phyloP scores from a whole-genome alignment of 1,140 invertebrate species.

The Holotrichia oblita region DNA sequence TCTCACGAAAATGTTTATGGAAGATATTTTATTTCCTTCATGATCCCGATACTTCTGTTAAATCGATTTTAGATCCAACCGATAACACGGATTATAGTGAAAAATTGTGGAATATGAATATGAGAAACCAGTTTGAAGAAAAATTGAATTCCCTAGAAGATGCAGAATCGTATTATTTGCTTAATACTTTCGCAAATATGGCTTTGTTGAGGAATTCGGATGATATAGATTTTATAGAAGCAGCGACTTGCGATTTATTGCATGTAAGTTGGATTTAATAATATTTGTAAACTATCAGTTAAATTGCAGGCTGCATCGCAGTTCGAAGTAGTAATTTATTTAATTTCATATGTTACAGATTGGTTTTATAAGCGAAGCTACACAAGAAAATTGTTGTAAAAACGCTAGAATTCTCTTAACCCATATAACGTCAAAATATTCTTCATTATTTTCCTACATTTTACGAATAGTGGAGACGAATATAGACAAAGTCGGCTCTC shows the following conservation, averaged over 20 bases:
- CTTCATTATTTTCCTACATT: constrained; percentile 75
- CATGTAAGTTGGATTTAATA: constrained; percentile 61
- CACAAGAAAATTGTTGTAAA: constrained; percentile 80
- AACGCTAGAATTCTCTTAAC: constrained; percentile 76
- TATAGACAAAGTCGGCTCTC: constrained; percentile 70
- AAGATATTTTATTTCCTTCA: constrained; percentile 74
- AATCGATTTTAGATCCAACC: constrained; percentile 52
- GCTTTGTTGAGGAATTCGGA: constrained; percentile 69
- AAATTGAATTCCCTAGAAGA: constrained; percentile 70
- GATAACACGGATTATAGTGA: constrained; percentile 60
- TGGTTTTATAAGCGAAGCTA: constrained; percentile 76
- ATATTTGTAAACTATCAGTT: not conserved
- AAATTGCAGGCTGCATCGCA: too few relatives aligned
- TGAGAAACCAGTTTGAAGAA: constrained; percentile 68
- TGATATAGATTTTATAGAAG: constrained; percentile 75
- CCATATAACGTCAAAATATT: constrained; percentile 76
- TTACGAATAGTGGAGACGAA: constrained; percentile 71
- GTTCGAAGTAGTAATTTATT: constrained; percentile 7
- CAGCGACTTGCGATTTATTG: constrained; percentile 73
- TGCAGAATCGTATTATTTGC: constrained; percentile 80
- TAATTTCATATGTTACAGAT: constrained; percentile 64
- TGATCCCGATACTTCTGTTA: constrained; percentile 51
- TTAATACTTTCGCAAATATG: constrained; percentile 86
- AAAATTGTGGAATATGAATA: constrained; percentile 60
- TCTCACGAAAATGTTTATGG: constrained; percentile 76